phyloP scores from a whole-genome alignment of 2,888 invertebrate species.

The Barypeithes pellucidus region DNA sequence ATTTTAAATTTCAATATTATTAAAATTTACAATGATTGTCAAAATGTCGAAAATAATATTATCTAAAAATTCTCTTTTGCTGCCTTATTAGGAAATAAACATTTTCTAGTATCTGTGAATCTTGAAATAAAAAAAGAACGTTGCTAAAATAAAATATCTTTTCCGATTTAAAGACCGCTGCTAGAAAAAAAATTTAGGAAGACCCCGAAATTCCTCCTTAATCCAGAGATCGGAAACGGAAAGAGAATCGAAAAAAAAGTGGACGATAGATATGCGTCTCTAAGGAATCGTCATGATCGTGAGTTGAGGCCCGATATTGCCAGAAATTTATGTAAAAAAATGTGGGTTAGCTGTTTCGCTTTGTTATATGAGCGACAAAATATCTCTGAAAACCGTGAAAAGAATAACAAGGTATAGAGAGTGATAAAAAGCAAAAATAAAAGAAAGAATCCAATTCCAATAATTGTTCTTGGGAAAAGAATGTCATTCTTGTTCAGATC shows the following conservation, averaged over 20 bases:
- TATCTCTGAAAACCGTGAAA: conserved; percentile 23
- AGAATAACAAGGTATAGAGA: conserved; percentile 19
- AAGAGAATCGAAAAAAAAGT: conserved; percentile 36
- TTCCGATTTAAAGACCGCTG: neutral
- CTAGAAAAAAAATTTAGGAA: neutral
- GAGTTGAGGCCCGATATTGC: conserved; percentile 29
- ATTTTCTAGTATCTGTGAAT: too few relatives aligned
- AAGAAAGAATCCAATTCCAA: neutral
- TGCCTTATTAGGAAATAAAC: too few relatives aligned
- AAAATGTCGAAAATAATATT: too few relatives aligned
- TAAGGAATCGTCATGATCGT: conserved; percentile 21
- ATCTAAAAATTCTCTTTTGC: too few relatives aligned
- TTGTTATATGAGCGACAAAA: conserved; percentile 35
- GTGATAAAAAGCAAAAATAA: conserved; percentile 6
- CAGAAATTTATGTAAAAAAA: conserved; percentile 35
- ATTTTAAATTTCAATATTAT: too few relatives aligned
- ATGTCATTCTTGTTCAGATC: neutral
- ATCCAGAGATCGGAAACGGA: conserved; percentile 31
- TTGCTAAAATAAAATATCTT: neutral
- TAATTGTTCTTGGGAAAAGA: neutral
- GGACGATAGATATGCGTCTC: conserved; percentile 31
- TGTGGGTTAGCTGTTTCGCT: conserved; percentile 31
- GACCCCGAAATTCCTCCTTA: neutral
- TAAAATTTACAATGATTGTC: too few relatives aligned
- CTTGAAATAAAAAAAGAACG: neutral